Percentiles rank a stretch among this genome's conserved stretches.
These are phyloP conservation scores for Cydia fagiglandana DNA, from an alignment of 1,140 invertebrate species.

Conservation along the genomic window DNA sequence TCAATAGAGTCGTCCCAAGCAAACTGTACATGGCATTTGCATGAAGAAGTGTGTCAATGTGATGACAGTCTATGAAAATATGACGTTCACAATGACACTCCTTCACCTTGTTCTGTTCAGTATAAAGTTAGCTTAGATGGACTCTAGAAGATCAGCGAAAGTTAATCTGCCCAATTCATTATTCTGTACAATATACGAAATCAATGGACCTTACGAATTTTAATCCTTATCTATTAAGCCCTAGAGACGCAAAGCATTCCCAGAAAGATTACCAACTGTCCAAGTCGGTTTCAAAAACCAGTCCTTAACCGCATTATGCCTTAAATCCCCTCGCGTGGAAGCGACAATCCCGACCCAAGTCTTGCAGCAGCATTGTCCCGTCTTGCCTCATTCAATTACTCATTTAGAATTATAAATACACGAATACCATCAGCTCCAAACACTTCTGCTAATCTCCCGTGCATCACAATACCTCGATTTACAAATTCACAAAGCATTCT, in stretches of 20 bases:
- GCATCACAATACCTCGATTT: conserved; percentile 65
- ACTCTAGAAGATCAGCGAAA: background rate
- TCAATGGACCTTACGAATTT: background rate
- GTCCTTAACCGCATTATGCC: conserved; percentile 45
- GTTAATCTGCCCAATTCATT: conserved; percentile 8
- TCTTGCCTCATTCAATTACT: conserved; percentile 58
- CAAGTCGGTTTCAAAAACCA: conserved; percentile 37
- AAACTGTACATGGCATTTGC: too few species aligned
- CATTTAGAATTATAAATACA: conserved; percentile 63
- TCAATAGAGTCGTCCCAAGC: too few species aligned
- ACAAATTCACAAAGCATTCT: conserved; percentile 53
- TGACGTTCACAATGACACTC: too few species aligned
- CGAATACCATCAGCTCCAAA: conserved; percentile 46
- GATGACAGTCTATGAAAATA: too few species aligned
- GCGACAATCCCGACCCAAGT: conserved; percentile 57
- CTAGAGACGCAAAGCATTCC: conserved; percentile 24
- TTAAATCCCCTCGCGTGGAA: conserved; percentile 58
- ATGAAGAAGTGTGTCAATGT: too few species aligned
- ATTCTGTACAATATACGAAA: background rate
- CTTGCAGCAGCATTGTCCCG: conserved; percentile 54
- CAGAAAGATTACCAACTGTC: conserved; percentile 31
- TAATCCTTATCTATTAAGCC: conserved; percentile 14
- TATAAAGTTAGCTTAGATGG: too few species aligned
- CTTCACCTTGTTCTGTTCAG: too few species aligned
- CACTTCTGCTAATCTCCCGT: conserved; percentile 66